Base-by-base conservation (phyloP, 2,797 vertebrate species). In the Heterohyrax brucei region DNA sequence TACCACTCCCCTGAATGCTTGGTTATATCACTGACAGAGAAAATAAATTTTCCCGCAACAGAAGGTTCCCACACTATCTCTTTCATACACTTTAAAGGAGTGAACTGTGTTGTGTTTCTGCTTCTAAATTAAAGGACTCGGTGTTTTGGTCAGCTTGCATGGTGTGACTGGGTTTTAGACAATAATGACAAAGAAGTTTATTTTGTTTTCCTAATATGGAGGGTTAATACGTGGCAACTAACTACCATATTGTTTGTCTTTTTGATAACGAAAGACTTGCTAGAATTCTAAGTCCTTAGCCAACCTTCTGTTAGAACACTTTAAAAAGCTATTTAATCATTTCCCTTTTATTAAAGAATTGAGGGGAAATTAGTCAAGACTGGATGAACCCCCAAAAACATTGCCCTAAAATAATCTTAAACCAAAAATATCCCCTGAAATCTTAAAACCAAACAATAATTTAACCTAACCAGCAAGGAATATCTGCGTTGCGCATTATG, bases 241-340 rank as follows among this genome's bases (percentile, higher is more conserved):
- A 75, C 78, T 44, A 21, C 28, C 30, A 39, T 64, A 64, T 26
- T 75, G 12, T 61, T 14, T 72, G 28, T 19, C 56, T 89, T 70
- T 95, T 81, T 59, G 76, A 88, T 13, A 82, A 84, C 82, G 46
- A 82, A 80, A 76, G 70, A 83, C 39, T 89, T 77, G 89, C 86
- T 81, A 75, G 50, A 93, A 96, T 95, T 62, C 56, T 95, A 73
- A 95, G 81, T 93, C 91, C 83, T 92, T 89, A 90, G 62, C 46
- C 16, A 73, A 4, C 0, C 28, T 82, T 66, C 21, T n/a, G 56
- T 59, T 78, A 10, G 12, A 44, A 92, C 39, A 24, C 68, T 95
- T 95, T 73, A 21, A 85, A 56, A 90, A 50, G 10, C 62, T 46
- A 21, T 86, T 39, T 95, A 13, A 62, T 93, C 89, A 64, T 75